Evolutionary conservation across 30 jellyfish, hydroid and myxozoan species (phyloP), one percentile per base, ranked within the genome.

Genomic region (Turritopsis dohrnii): DNA sequence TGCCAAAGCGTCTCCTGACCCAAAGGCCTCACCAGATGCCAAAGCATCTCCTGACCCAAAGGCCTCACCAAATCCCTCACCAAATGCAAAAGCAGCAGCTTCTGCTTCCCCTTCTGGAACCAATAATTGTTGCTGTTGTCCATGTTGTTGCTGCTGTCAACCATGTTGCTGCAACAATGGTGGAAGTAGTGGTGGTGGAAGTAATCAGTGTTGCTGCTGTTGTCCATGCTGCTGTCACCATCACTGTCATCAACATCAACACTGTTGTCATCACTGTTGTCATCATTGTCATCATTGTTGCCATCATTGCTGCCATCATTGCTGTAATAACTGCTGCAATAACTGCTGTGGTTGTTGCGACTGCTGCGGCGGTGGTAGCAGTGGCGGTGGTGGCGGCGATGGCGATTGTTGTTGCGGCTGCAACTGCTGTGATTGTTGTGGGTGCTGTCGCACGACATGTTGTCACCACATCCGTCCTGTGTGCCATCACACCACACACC

Each of bases 91-190:
- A 76, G 66, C 54, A 69, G 84, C 54, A 22, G 83, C 52, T 5
- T 5, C 60, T 5, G 60, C 60, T 41, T 41, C 52, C 1, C 60
- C 31, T 19, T 41, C 60, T 77, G 53, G 30, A 7, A 66, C 71
- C 9, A 77, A 77, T 30, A 77, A 77, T 30, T 77, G 85, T 66
- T 80, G 87, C 82, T 80, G 87, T 80, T 80, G 87, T 23, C 84
- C 79, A 21, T 28, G 77, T 24, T 76, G 84, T 16, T 76, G 84
- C 22, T 69, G 54, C 28, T 23, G 28, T 28, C 71, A 76, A 41
- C 60, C 60, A 41, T 41, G 60, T 41, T 41, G 60, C 13, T 41
- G 60, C 53, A 77, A 77, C 20, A 28, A 52, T 24, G 28, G 71
- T 29, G 28, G 53, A 18, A 29, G 53, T 77, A 66, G 85, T 24